Evolutionary conservation across 1,140 invertebrate genomes (phyloP), one percentile per base, ranked within the genome.

Genomic region (Campoletis sonorensis): DNA sequence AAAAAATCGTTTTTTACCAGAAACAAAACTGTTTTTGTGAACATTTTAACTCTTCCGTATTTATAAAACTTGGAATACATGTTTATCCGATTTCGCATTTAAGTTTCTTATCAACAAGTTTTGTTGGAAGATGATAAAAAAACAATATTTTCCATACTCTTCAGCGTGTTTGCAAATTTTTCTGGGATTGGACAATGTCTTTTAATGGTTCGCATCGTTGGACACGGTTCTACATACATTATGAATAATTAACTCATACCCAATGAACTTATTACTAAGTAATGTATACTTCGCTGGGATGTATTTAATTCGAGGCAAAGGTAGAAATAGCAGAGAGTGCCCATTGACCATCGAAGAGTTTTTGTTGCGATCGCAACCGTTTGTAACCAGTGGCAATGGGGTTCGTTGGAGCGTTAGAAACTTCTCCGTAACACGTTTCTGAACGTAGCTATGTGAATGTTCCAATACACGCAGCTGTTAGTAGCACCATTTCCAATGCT

Each of bases 381-480:
- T 49, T 23, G 27, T 61, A 77, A 54, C 73, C 27, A 27, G 51
- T 30, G 54, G 73, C 54, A n/a, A 26, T 77, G 73, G 61, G 10
- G 73, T 54, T 77, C 73, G 54, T 54, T 77, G 51, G 27, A 75
- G 72, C 72, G 72, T 75, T 75, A 4, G 27, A 7, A 30, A 54
- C 27, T n/a, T 77, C 72, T 23, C n/a, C 26, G 51, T 37, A 77
- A 37, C 73, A 21, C 16, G 54, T 77, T 61, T 61, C 73, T 77
- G 73, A 54, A 51, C 23, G 54, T 54, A 61, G 0, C 51, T 77
- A 15, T n/a, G n/a, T 54, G 2, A 16, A 54, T 54, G n/a, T 54
- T 54, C 40, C 40, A 45, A 45, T 45, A 45, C 16, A 54, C 83
- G 81, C 81, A 76, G 82, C 80, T 84, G 68, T 84, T 54, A 54